Percentiles rank a stretch among this genome's conserved stretches.
Evolutionary conservation across 2,797 vertebrate genomes (phyloP).

Genomic region (Alectoris magna): DNA sequence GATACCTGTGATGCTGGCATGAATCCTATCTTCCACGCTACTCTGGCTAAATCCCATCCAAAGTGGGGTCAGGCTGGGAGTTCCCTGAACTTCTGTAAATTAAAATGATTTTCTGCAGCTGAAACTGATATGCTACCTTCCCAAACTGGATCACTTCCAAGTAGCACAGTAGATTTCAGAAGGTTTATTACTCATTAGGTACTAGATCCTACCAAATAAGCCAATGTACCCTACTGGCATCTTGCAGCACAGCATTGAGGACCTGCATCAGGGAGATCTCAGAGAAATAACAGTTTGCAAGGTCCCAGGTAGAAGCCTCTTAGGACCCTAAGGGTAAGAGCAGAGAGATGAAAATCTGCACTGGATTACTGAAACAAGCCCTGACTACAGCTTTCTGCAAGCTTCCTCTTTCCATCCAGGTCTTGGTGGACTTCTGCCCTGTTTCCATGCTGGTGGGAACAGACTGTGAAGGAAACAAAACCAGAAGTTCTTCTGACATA

Average conservation of each 20-base stretch:
- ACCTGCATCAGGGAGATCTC: background rate
- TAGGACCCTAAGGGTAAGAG: background rate
- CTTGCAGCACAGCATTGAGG: background rate
- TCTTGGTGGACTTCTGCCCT: background rate
- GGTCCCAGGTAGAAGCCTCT: background rate
- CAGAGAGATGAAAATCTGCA: background rate
- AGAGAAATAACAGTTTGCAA: background rate
- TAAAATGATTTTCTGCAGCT: background rate
- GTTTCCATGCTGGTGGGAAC: background rate
- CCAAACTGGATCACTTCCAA: constrained; percentile 17
- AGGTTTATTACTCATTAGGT: background rate
- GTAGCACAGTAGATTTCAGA: background rate
- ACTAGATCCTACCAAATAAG: background rate
- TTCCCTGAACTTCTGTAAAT: constrained; percentile 13
- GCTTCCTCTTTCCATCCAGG: background rate
- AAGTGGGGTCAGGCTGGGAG: background rate
- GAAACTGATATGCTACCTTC: constrained; percentile 20
- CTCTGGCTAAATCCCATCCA: constrained; percentile 17
- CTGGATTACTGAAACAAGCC: background rate
- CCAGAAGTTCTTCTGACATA: background rate
- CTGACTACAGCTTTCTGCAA: background rate
- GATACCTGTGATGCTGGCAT: background rate
- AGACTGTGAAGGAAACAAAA: background rate
- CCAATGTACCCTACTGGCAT: background rate
- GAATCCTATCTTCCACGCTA: background rate